phyloP scores from a whole-genome alignment of 1,140 invertebrate genomes.

The Oscheius sp. region DNA sequence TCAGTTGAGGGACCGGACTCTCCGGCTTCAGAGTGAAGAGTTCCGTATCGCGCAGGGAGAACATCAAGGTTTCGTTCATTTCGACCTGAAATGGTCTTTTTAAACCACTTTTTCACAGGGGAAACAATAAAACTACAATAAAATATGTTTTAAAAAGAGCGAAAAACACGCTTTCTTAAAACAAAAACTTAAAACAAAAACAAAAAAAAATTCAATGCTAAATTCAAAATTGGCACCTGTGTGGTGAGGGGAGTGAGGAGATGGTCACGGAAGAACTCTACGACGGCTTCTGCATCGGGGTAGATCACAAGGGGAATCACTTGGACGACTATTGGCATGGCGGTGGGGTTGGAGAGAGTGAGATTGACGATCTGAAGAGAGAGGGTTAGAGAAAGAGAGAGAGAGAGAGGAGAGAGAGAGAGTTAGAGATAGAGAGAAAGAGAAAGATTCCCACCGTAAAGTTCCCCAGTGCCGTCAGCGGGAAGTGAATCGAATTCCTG shows the following conservation, averaged over 20 bases:
- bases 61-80: constrained; percentile 63
- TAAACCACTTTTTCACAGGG: background rate
- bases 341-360: constrained; percentile 66
- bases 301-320: constrained; percentile 65
- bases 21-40: constrained; percentile 61
- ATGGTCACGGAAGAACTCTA: constrained; percentile 62
- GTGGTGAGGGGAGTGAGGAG: constrained; percentile 42
- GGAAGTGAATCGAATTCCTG: constrained; percentile 69
- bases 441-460: constrained; percentile 67
- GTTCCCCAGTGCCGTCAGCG: constrained; percentile 78
- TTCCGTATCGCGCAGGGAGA: constrained; percentile 65
- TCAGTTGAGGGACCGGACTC: constrained; percentile 62
- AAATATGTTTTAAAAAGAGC: background rate
- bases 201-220: too few relatives aligned
- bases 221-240: constrained; percentile 35
- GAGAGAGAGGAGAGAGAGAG: constrained; percentile 41
- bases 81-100: constrained; percentile 24
- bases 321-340: constrained; percentile 65
- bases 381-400: constrained; percentile 21
- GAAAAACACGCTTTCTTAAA: too few relatives aligned
- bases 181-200: too few relatives aligned
- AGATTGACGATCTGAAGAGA: constrained; percentile 64
- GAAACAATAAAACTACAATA: background rate
- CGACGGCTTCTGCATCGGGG: constrained; percentile 64
- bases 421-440: constrained; percentile 8